phyloP scores from a whole-genome alignment of 2,888 invertebrate genomes.

The Agelastica alni region DNA sequence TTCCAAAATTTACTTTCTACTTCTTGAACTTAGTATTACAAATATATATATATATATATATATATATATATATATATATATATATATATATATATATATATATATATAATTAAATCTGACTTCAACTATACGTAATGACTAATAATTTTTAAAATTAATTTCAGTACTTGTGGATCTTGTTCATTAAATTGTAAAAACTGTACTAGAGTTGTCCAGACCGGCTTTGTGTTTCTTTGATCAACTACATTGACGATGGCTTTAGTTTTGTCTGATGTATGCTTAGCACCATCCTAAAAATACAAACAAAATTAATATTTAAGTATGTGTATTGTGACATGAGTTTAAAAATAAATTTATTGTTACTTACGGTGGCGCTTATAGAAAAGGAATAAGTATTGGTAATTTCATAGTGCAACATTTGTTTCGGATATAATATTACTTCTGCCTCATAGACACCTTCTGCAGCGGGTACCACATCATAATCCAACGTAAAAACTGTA shows the following conservation, averaged over 20 bases:
- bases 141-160: too few species aligned
- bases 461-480: neutral
- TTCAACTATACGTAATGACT: too few species aligned
- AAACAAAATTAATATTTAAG: neutral
- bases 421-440: too few species aligned
- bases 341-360: neutral
- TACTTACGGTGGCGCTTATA: slow-evolving; percentile 21
- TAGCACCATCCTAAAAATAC: slow-evolving; percentile 37
- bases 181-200: slow-evolving; percentile 62
- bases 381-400: slow-evolving; percentile 16
- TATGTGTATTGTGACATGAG: too few species aligned
- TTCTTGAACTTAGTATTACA: too few species aligned
- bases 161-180: slow-evolving; percentile 50
- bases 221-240: slow-evolving; percentile 64
- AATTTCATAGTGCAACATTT: neutral
- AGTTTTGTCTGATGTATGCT: slow-evolving; percentile 43
- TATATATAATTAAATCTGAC: too few species aligned
- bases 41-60: too few species aligned
- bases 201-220: slow-evolving; percentile 60
- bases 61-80: too few species aligned
- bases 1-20: too few species aligned
- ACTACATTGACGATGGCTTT: slow-evolving; percentile 62
- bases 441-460: neutral
- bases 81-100: too few species aligned
- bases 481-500: slow-evolving; percentile 8